Evolutionary conservation across 2,888 invertebrate genomes (phyloP).

Genomic region (Nephrocerus scutellatus): DNA sequence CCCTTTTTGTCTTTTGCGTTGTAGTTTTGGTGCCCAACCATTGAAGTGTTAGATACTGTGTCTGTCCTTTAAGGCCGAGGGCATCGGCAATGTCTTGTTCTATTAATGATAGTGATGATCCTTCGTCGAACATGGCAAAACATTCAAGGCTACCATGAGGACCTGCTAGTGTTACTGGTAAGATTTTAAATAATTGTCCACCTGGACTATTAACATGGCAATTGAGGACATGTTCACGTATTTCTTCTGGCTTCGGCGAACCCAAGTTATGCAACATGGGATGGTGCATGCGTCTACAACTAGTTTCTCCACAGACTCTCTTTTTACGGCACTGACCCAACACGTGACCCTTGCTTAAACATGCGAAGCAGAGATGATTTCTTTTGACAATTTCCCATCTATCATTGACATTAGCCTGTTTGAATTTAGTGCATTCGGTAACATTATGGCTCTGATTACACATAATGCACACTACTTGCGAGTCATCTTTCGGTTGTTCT

Average conservation of each 20-base stretch:
- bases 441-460: not conserved
- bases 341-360: not conserved
- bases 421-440: not conserved
- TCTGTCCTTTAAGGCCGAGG: constrained; percentile 12
- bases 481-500: not conserved
- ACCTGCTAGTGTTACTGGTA: constrained; percentile 2
- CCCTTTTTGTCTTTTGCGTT: constrained; percentile 7
- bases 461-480: not conserved
- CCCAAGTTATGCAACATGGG: not conserved
- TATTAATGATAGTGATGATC: constrained; percentile 14
- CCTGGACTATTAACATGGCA: not conserved
- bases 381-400: not conserved
- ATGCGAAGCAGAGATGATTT: not conserved
- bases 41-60: constrained; percentile 11
- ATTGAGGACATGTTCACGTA: not conserved
- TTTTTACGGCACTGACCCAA: constrained; percentile 2
- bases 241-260: not conserved
- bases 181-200: constrained; percentile 1
- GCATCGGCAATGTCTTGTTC: constrained; percentile 9
- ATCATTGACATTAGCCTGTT: not conserved
- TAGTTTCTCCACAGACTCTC: not conserved
- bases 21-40: constrained; percentile 12
- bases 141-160: not conserved
- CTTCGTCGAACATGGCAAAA: constrained; percentile 17
- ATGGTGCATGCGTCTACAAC: constrained; percentile 12